Base-by-base conservation (phyloP, 1,140 invertebrate genomes). In the Trinorchestia longiramus region DNA sequence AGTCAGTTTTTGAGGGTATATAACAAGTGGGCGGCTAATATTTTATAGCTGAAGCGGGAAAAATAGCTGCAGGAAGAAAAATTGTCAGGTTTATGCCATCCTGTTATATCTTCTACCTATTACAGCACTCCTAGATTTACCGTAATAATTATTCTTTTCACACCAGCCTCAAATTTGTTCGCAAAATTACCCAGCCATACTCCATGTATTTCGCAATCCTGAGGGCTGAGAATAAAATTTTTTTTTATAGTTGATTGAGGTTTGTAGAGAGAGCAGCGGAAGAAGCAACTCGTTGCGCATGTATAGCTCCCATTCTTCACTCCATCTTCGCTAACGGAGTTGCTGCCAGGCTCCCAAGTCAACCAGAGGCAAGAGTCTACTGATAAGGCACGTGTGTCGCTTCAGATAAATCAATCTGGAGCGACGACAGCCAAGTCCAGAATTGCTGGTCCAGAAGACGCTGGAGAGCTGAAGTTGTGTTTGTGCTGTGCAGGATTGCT, bases 351-450 rank as follows among this genome's bases (percentile, higher is more conserved):
- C 88, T 91, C 15, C 43, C 43, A 42, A 44, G 88, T 43, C 43
- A 19, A 17, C 88, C 88, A 91, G 43, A 91, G 88, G 88, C 19
- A 91, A 91, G 88, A 44, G 88, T 43, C 41, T 43, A 41, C 88
- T 47, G 92, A 94, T 94, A 94, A 94, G 92, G 92, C 92, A 94
- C 92, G 92, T n/a, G 41, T 40, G 43, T 47, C 92, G 43, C 92
- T 47, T 36, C 6, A 44, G 92, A 94, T 94, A 94, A 94, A 94
- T 94, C 92, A 94, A 94, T 94, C 92, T 45, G 3, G 40, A 45
- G 92, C 47, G 92, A n/a, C 92, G 88, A 91, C 88, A 94, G 44
- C 92, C 43, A 47, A 94, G 44, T 8, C 92, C 92, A 23, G 40
- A 94, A 45, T 43, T 47, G 62, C 62, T 77, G 62, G 47, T 6